Conservation (phyloP, 2,888 invertebrate species). For the Cosmia trapezina region DNA sequence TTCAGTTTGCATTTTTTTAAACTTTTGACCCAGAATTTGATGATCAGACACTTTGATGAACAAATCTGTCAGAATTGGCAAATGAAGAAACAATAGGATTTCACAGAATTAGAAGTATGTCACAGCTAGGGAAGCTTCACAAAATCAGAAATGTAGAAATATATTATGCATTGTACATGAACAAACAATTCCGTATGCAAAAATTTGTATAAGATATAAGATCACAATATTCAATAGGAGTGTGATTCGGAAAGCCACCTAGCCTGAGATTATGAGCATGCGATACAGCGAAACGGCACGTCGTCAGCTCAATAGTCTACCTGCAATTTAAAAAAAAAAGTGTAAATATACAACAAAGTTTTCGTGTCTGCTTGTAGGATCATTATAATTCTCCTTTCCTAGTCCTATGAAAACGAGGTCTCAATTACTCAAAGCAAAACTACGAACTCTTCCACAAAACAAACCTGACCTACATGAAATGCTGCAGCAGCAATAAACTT, state of each 20-base stretch:
- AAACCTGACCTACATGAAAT: neutral
- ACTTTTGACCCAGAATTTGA: slow-evolving; percentile 38
- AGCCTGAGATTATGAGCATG: slow-evolving; percentile 77
- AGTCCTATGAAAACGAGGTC: neutral
- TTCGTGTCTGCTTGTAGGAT: neutral
- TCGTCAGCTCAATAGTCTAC: slow-evolving; percentile 75
- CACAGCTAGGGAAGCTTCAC: slow-evolving; percentile 68
- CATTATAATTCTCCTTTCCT: neutral
- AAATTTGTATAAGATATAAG: slow-evolving; percentile 54
- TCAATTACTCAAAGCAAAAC: neutral
- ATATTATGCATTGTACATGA: slow-evolving; percentile 68
- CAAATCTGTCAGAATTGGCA: slow-evolving; percentile 40
- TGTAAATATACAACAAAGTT: neutral
- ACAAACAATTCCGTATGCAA: slow-evolving; percentile 60
- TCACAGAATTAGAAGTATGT: slow-evolving; percentile 54
- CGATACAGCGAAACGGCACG: slow-evolving; percentile 67
- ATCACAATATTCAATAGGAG: slow-evolving; percentile 61
- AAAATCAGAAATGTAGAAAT: slow-evolving; percentile 62
- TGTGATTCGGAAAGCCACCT: slow-evolving; percentile 72
- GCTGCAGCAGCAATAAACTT: neutral
- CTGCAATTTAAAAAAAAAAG: slow-evolving; percentile 69
- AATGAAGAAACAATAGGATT: slow-evolving; percentile 52
- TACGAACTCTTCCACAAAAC: neutral
- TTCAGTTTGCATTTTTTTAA: slow-evolving; percentile 34
- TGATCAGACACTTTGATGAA: slow-evolving; percentile 38